phyloP scores from a whole-genome alignment of 2,888 invertebrate species.

The Agrilus cyanescens region DNA sequence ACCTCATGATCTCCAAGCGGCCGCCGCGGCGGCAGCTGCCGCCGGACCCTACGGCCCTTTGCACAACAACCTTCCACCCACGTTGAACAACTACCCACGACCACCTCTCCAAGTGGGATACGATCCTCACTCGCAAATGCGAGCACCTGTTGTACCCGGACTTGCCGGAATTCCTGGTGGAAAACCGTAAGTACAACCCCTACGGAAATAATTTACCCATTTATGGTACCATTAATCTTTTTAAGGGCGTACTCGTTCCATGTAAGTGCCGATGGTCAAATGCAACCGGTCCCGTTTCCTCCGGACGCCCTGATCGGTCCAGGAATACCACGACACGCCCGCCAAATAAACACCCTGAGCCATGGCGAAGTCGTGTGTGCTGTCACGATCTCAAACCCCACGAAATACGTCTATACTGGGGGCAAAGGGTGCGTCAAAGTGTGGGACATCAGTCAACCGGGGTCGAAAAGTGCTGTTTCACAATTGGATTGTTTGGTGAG shows the following conservation, averaged over 20 bases:
- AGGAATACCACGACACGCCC: slow-evolving; percentile 85
- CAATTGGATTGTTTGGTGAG: slow-evolving; percentile 83
- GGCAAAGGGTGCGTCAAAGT: slow-evolving; percentile 97
- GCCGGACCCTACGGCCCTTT: slow-evolving; percentile 44
- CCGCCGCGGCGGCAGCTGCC: slow-evolving; percentile 32
- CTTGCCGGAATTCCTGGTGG: slow-evolving; percentile 66
- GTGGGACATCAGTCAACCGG: slow-evolving; percentile 90
- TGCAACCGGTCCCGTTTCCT: slow-evolving; percentile 90
- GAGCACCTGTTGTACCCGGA: slow-evolving; percentile 50
- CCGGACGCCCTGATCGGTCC: slow-evolving; percentile 87
- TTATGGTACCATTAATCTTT: slow-evolving; percentile 19
- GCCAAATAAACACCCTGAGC: slow-evolving; percentile 82
- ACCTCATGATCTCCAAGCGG: slow-evolving; percentile 48
- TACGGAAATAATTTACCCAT: not conserved
- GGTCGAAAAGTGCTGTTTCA: slow-evolving; percentile 75
- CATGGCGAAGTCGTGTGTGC: slow-evolving; percentile 97
- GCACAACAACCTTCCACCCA: slow-evolving; percentile 52
- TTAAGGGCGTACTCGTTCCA: slow-evolving; percentile 89
- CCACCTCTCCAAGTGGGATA: slow-evolving; percentile 54
- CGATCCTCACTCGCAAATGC: slow-evolving; percentile 55
- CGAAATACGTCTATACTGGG: slow-evolving; percentile 89
- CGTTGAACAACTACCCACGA: slow-evolving; percentile 53
- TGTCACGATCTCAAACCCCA: slow-evolving; percentile 89
- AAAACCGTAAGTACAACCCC: slow-evolving; percentile 61
- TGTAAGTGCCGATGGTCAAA: slow-evolving; percentile 78